Percentiles rank a stretch among this genome's conserved stretches.
Conservation (phyloP, 2,797 vertebrate species). For the Myotis myotis region DNA sequence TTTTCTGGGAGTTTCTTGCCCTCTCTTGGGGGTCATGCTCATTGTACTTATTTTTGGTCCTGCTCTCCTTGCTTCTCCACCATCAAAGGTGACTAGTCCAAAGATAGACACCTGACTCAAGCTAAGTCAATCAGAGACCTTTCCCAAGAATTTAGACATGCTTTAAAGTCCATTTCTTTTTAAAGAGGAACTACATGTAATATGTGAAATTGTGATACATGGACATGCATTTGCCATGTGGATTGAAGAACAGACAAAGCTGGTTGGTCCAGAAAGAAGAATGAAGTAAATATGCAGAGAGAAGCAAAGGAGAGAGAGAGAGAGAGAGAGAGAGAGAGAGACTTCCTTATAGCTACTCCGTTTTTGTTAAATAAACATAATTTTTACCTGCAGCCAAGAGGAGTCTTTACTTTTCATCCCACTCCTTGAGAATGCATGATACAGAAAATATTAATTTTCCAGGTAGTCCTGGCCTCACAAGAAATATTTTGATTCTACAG, state of each 20-base stretch:
- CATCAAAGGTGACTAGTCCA: not conserved
- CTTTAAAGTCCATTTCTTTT: not conserved
- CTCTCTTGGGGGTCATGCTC: not conserved
- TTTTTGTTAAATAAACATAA: not conserved
- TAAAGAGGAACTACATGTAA: not conserved
- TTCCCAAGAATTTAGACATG: not conserved
- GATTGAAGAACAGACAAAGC: not conserved
- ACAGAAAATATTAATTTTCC: not conserved
- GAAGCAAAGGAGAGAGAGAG: not conserved
- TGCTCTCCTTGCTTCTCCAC: not conserved
- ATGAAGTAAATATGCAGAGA: not conserved
- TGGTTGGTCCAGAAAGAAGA: not conserved
- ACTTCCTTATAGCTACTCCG: not conserved
- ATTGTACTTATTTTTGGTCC: not conserved
- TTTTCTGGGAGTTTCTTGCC: not conserved
- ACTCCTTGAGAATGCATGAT: not conserved
- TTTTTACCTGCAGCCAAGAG: not conserved
- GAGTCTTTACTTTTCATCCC: not conserved
- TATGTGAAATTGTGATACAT: not conserved
- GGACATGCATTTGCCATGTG: not conserved
- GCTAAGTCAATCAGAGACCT: not conserved
- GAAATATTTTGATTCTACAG: not conserved
- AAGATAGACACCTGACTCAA: not conserved
- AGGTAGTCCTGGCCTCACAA: not conserved
- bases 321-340: not conserved